phyloP scores from a whole-genome alignment of 1,140 invertebrate species.

The Sitophilus oryzae region DNA sequence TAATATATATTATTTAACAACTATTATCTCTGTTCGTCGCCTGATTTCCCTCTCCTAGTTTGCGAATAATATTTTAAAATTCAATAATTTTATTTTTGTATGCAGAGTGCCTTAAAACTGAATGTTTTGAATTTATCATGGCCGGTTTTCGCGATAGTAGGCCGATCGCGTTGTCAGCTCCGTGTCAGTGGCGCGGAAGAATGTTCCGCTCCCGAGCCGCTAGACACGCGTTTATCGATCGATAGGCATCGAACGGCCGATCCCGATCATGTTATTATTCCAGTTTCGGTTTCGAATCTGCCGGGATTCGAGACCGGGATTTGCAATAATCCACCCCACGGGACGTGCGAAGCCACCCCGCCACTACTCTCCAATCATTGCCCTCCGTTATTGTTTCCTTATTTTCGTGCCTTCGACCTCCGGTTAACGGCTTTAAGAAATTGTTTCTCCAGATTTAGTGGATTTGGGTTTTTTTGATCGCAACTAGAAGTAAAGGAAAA shows the following conservation, averaged over 20 bases:
- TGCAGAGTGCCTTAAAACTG: no score
- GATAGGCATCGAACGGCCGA: conserved; percentile 21
- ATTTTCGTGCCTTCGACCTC: not conserved
- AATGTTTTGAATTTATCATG: conserved; percentile 1
- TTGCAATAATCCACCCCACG: conserved; percentile 22
- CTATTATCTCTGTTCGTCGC: no score
- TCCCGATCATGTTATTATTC: conserved; percentile 23
- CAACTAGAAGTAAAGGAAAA: no score
- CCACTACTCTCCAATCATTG: conserved; percentile 24
- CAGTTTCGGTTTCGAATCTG: conserved; percentile 24
- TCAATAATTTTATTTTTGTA: no score
- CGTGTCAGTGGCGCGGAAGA: conserved; percentile 23
- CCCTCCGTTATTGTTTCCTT: conserved; percentile 18
- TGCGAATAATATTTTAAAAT: no score
- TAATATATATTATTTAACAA: no score
- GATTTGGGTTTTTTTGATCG: no score
- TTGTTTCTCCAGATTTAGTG: no score
- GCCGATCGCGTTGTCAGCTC: conserved; percentile 15
- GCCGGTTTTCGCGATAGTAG: conserved; percentile 6
- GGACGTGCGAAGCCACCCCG: conserved; percentile 19
- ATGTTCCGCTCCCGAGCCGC: no score
- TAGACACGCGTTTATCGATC: conserved; percentile 13
- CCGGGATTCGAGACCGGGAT: conserved; percentile 20
- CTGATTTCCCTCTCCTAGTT: no score
- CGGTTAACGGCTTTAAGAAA: not conserved